Conservation (phyloP, 2,113 vertebrate species). For the Campylorhamphus procurvoides region DNA sequence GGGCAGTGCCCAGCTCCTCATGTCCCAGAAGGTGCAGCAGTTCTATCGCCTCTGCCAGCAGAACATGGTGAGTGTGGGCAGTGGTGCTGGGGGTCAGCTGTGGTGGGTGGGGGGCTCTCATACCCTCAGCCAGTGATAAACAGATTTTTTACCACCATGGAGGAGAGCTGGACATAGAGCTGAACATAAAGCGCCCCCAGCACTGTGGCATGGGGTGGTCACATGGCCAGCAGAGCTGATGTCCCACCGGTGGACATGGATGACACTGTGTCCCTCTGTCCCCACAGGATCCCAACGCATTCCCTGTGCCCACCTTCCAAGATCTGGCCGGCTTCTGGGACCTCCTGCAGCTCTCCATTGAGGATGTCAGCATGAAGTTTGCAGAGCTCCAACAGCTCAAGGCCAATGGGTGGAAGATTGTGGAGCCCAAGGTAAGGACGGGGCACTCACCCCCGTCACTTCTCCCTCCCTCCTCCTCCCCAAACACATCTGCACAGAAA, state of each 20-base stretch:
- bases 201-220: not conserved
- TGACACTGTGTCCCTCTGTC: not conserved
- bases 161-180: not conserved
- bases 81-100: fast-evolving
- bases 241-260: fast-evolving
- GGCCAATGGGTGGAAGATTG: slow-evolving; percentile 93
- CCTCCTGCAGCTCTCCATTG: slow-evolving; percentile 95
- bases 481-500: not conserved
- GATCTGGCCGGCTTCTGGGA: slow-evolving; percentile 98
- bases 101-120: fast-evolving
- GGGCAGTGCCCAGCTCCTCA: slow-evolving; percentile 95
- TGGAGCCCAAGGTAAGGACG: slow-evolving; percentile 90
- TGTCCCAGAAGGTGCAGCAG: slow-evolving; percentile 99
- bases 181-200: not conserved
- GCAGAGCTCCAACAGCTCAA: slow-evolving; percentile 94
- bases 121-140: not conserved
- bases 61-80: slow-evolving; percentile 87
- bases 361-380: slow-evolving; percentile 95
- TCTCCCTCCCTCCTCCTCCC: not conserved
- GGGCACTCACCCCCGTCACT: not conserved
- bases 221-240: fast-evolving
- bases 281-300: slow-evolving; percentile 87
- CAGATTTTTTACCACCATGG: fast-evolving
- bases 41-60: slow-evolving; percentile 98
- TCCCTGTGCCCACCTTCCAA: slow-evolving; percentile 95